phyloP scores from a whole-genome alignment of 1,140 invertebrate genomes.

The Andrena cerasifolii region DNA sequence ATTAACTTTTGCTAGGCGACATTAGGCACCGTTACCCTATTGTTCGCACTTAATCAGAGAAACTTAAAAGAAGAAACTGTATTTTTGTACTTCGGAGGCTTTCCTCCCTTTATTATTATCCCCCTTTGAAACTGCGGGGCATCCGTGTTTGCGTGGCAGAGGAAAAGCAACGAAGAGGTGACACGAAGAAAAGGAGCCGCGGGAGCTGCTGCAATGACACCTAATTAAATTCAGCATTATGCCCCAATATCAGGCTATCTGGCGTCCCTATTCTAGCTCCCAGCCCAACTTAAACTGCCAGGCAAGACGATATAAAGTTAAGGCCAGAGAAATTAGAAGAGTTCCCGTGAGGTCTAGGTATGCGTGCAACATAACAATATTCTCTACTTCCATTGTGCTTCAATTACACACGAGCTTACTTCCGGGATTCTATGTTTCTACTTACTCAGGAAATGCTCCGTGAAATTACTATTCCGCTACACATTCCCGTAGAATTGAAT shows the following conservation, averaged over 20 bases:
- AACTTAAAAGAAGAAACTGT: neutral
- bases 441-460: constrained; percentile 19
- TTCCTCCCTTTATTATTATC: neutral
- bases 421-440: constrained; percentile 26
- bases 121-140: too few relatives aligned
- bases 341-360: constrained; percentile 3
- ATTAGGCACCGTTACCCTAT: too few relatives aligned
- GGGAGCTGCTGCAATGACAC: constrained; percentile 28
- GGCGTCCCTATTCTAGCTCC: constrained; percentile 12
- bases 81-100: neutral
- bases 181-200: neutral
- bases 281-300: constrained; percentile 12
- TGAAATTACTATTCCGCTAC: constrained; percentile 27
- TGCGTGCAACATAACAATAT: constrained; percentile 24
- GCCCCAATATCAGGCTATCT: constrained; percentile 40
- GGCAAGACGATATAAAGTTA: constrained; percentile 36
- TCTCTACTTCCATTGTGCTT: constrained; percentile 27
- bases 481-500: constrained; percentile 13
- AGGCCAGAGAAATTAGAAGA: constrained; percentile 23
- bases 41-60: too few relatives aligned
- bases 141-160: neutral
- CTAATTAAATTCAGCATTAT: constrained; percentile 57
- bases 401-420: constrained; percentile 33
- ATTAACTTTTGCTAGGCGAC: too few relatives aligned
- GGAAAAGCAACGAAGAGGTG: neutral